These are phyloP conservation scores for Thryonomys swinderianus DNA, from an alignment of 2,113 vertebrate species.

Conservation along the genomic window DNA sequence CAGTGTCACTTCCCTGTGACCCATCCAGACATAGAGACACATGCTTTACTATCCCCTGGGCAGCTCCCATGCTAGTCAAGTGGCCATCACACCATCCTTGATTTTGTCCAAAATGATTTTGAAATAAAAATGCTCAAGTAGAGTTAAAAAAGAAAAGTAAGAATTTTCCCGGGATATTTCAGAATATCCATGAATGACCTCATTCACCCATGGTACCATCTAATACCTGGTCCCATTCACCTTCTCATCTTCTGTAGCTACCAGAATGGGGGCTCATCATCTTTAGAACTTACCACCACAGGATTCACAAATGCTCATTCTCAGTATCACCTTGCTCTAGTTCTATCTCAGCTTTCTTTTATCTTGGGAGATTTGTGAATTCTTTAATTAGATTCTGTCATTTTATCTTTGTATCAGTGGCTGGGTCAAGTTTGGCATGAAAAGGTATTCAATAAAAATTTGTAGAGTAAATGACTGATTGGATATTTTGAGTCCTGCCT, in stretches of 20 bases:
- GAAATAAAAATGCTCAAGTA: not conserved
- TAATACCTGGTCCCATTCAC: not conserved
- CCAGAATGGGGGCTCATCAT: not conserved
- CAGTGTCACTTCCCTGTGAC: not conserved
- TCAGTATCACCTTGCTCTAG: not conserved
- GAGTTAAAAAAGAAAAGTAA: not conserved
- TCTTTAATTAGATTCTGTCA: not conserved
- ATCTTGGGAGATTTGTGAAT: not conserved
- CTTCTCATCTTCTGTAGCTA: not conserved
- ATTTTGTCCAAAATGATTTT: not conserved
- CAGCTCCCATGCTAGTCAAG: not conserved
- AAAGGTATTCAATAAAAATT: not conserved
- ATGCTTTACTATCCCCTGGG: not conserved
- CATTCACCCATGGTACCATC: not conserved
- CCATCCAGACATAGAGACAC: not conserved
- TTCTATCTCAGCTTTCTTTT: not conserved
- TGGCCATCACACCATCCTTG: not conserved
- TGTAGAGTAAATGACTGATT: not conserved
- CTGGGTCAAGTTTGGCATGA: not conserved
- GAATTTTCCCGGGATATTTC: not conserved
- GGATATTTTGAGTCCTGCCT: not conserved
- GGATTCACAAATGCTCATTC: not conserved
- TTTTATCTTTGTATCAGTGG: not conserved
- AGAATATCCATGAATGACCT: not conserved
- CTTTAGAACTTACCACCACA: not conserved